Evolutionary conservation across 2,797 vertebrate species (phyloP).

Genomic region (Trichosurus vulpecula): DNA sequence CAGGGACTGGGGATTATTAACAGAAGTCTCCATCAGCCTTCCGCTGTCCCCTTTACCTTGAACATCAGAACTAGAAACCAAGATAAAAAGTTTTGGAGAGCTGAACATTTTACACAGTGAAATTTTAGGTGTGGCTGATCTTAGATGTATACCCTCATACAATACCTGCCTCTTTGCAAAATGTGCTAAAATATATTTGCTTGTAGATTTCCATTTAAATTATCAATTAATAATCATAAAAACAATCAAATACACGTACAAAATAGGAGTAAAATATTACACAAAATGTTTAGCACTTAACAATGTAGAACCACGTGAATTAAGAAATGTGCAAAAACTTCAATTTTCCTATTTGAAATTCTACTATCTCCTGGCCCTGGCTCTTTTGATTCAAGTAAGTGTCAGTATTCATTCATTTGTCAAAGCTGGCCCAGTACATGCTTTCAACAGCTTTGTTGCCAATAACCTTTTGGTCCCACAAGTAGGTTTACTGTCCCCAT

Average conservation of each 20-base stretch:
- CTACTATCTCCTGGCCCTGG: neutral
- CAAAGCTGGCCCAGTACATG: neutral
- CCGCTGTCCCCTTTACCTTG: neutral
- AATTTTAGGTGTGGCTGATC: neutral
- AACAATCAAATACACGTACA: neutral
- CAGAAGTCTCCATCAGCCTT: neutral
- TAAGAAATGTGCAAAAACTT: neutral
- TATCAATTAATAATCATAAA: neutral
- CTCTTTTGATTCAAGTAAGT: neutral
- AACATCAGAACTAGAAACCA: neutral
- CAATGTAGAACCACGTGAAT: neutral
- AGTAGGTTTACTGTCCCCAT: constrained; percentile 3
- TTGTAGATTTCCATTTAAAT: neutral
- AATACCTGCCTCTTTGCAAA: neutral
- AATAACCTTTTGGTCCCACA: constrained; percentile 39
- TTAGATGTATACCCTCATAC: neutral
- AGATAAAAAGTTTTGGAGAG: neutral
- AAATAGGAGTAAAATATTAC: neutral
- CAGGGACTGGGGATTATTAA: neutral
- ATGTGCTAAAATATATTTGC: neutral
- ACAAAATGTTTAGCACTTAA: neutral
- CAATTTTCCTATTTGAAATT: neutral
- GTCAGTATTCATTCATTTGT: neutral
- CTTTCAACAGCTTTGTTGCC: constrained; percentile 50
- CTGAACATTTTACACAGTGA: neutral